phyloP scores from a whole-genome alignment of 1,140 invertebrate species.

The Brachionus calyciflorus region DNA sequence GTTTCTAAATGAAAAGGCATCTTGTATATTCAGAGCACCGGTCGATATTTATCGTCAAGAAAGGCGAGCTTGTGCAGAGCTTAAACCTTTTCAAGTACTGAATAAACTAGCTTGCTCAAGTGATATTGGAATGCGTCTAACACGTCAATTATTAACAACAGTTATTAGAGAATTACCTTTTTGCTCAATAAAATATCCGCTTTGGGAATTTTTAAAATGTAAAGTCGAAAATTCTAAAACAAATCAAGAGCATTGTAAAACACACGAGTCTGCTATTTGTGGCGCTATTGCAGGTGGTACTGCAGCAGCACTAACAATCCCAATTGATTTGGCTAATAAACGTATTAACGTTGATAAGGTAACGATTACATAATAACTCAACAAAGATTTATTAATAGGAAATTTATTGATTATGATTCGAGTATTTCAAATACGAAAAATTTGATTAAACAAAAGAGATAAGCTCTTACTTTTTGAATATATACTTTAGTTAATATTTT shows the following conservation, averaged over 20 bases:
- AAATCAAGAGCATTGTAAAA: conserved; percentile 18
- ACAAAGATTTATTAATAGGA: no score
- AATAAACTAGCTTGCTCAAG: conserved; percentile 14
- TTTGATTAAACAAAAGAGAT: no score
- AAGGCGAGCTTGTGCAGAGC: background rate
- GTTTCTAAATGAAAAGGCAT: no score
- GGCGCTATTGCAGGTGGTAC: conserved; percentile 22
- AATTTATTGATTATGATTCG: no score
- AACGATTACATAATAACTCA: no score
- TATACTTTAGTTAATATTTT: no score
- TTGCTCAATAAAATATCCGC: conserved; percentile 32
- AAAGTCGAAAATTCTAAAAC: conserved; percentile 1
- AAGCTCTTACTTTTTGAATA: no score
- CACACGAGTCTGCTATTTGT: conserved; percentile 16
- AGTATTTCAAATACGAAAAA: no score
- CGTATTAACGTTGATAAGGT: conserved; percentile 19
- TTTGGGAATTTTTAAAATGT: conserved; percentile 32
- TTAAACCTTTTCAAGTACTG: conserved; percentile 5
- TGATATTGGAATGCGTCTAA: background rate
- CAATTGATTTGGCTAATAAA: conserved; percentile 15
- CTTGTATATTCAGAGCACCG: conserved; percentile 7
- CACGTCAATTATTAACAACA: background rate
- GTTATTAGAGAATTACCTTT: conserved; percentile 29
- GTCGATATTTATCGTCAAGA: conserved; percentile 20
- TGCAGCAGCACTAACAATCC: background rate